Conservation (phyloP, 1,140 invertebrate genomes). For the Sarcophaga bullata region DNA sequence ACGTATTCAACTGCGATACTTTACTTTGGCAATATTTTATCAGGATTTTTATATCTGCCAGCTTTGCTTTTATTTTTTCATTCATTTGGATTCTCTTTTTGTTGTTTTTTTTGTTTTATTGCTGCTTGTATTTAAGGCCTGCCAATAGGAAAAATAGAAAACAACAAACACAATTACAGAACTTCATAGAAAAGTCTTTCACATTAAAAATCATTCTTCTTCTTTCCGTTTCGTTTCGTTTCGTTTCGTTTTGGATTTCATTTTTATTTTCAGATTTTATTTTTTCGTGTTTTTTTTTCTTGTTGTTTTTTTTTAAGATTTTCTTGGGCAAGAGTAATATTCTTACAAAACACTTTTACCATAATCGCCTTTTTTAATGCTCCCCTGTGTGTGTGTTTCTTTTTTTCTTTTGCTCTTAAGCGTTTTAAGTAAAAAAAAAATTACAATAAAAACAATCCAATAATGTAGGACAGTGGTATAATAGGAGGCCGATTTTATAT, state of each 20-base stretch:
- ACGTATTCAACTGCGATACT: too few species aligned
- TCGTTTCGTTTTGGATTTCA: too few species aligned
- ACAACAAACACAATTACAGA: not conserved
- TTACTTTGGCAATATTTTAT: not conserved
- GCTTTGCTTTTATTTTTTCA: too few species aligned
- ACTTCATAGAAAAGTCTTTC: not conserved
- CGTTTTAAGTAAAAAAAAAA: not conserved
- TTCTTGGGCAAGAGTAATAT: constrained; percentile 34
- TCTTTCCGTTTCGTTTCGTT: too few species aligned
- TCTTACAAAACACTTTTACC: constrained; percentile 38
- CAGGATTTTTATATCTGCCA: not conserved
- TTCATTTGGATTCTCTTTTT: constrained; percentile 1
- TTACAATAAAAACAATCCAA: too few species aligned
- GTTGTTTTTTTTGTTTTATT: constrained; percentile 26
- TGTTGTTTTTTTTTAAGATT: not conserved
- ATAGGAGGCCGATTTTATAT: too few species aligned
- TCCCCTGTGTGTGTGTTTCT: not conserved
- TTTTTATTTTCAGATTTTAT: too few species aligned
- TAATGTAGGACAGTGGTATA: too few species aligned
- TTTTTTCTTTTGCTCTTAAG: not conserved
- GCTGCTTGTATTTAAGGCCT: too few species aligned
- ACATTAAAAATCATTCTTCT: too few species aligned
- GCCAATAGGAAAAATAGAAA: constrained; percentile 35
- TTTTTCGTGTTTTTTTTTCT: not conserved
- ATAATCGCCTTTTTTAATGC: constrained; percentile 25